A percentile compares a stretch with the other conserved stretches of the same genome.
Conservation (phyloP, 2,888 invertebrate species). For the Drosophila pseudotakahashii region DNA sequence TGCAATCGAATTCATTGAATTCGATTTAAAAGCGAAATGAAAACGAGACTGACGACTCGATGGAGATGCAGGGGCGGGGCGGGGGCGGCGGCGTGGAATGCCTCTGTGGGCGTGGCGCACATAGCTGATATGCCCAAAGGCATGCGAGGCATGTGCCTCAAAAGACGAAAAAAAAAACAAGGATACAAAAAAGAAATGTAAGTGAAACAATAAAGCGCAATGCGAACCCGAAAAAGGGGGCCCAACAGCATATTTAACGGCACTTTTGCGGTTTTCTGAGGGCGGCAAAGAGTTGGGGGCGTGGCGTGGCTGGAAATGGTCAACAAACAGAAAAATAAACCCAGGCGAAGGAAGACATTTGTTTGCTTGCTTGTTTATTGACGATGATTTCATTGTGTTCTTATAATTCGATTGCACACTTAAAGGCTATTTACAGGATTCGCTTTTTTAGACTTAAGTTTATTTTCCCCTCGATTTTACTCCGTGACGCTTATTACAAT, state of each 20-base stretch:
- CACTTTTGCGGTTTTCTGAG: conserved; percentile 56
- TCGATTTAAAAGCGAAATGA: conserved; percentile 71
- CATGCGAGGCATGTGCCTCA: conserved; percentile 27
- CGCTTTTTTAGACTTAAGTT: conserved; percentile 44
- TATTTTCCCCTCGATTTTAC: conserved; percentile 5
- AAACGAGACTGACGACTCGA: conserved; percentile 34
- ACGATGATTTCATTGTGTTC: conserved; percentile 57
- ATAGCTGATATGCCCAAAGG: conserved; percentile 26
- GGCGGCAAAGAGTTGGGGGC: conserved; percentile 17
- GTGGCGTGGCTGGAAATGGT: conserved; percentile 19
- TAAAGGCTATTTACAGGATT: conserved; percentile 71
- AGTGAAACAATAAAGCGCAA: conserved; percentile 28
- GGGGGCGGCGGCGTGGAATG: conserved; percentile 12
- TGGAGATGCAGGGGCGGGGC: background rate
- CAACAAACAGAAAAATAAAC: conserved; percentile 1
- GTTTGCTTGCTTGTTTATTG: conserved; percentile 56
- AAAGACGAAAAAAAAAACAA: conserved; percentile 2
- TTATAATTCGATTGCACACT: conserved; percentile 63
- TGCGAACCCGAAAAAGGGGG: conserved; percentile 15
- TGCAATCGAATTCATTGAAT: conserved; percentile 79
- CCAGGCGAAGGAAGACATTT: conserved; percentile 5
- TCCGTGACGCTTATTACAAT: conserved; percentile 47
- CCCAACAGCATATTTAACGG: conserved; percentile 55
- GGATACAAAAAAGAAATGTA: conserved; percentile 4
- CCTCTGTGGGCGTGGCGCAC: conserved; percentile 29